Evolutionary conservation across 1,140 invertebrate species (phyloP).

Genomic region (Cryptotermes secundus): DNA sequence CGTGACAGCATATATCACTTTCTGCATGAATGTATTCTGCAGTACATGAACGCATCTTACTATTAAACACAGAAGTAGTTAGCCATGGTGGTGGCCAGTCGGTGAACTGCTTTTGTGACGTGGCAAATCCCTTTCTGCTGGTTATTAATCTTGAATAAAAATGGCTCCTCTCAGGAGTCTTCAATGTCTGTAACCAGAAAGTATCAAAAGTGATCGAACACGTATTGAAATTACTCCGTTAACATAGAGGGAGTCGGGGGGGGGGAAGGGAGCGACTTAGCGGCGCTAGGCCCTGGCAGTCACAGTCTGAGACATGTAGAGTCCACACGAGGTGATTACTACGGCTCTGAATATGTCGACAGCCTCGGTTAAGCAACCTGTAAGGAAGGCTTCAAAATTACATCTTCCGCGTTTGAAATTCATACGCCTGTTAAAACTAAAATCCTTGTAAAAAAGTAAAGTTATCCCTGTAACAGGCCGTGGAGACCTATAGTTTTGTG

Average conservation of each 20-base stretch:
- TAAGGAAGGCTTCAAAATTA: too few relatives aligned
- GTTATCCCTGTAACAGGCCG: too few relatives aligned
- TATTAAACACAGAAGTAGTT: background rate
- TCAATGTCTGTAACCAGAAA: background rate
- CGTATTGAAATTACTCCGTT: background rate
- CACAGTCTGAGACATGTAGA: background rate
- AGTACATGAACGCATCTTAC: background rate
- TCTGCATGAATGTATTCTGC: background rate
- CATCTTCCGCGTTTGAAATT: too few relatives aligned
- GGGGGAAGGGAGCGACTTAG: background rate
- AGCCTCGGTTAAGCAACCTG: background rate
- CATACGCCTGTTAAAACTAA: too few relatives aligned
- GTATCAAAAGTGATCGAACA: background rate
- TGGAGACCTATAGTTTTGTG: too few relatives aligned
- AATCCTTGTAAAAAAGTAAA: too few relatives aligned
- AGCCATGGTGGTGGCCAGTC: background rate
- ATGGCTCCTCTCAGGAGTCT: background rate
- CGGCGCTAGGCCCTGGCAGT: background rate
- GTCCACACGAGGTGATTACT: background rate
- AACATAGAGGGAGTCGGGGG: background rate
- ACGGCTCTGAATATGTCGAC: background rate
- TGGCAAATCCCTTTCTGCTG: background rate
- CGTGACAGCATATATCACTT: background rate
- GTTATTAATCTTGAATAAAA: slow-evolving; percentile 2
- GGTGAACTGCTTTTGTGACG: background rate